phyloP scores from a whole-genome alignment of 2,113 vertebrate species.

The Antigone vipio region DNA sequence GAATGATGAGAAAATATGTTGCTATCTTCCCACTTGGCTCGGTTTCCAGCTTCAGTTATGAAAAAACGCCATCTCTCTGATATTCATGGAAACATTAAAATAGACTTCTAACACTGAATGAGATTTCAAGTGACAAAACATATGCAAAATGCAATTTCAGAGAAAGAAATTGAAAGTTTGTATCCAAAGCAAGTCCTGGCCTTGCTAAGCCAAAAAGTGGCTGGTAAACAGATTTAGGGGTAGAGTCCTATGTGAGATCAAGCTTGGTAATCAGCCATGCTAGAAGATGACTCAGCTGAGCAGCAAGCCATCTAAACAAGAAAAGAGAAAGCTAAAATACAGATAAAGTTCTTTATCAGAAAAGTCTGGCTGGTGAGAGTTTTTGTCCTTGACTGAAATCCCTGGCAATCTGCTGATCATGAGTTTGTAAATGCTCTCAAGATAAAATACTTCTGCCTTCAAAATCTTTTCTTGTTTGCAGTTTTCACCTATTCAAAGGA shows the following conservation, averaged over 20 bases:
- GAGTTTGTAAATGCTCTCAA: not conserved
- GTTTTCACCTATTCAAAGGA: no score
- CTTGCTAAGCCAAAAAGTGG: not conserved
- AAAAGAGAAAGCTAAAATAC: slow-evolving; percentile 4
- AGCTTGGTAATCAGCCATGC: not conserved
- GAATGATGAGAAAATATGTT: not conserved
- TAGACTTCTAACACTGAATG: not conserved
- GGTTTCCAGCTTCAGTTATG: not conserved
- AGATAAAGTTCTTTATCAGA: slow-evolving; percentile 27
- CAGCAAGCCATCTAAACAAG: slow-evolving; percentile 8
- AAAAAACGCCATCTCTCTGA: not conserved
- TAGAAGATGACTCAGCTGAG: slow-evolving; percentile 29
- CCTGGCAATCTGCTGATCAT: slow-evolving; percentile 14
- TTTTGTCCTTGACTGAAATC: slow-evolving; percentile 10
- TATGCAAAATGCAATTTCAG: not conserved
- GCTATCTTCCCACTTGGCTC: not conserved
- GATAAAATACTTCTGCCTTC: not conserved
- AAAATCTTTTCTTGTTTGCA: no score
- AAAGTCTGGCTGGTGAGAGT: not conserved
- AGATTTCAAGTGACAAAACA: not conserved
- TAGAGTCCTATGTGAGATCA: not conserved
- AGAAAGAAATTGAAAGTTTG: not conserved
- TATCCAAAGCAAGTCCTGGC: not conserved
- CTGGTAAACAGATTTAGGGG: not conserved
- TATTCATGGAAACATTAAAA: not conserved